These are phyloP conservation scores for Leptarthrus brevirostris DNA, from an alignment of 2,888 invertebrate species.

Conservation along the genomic window DNA sequence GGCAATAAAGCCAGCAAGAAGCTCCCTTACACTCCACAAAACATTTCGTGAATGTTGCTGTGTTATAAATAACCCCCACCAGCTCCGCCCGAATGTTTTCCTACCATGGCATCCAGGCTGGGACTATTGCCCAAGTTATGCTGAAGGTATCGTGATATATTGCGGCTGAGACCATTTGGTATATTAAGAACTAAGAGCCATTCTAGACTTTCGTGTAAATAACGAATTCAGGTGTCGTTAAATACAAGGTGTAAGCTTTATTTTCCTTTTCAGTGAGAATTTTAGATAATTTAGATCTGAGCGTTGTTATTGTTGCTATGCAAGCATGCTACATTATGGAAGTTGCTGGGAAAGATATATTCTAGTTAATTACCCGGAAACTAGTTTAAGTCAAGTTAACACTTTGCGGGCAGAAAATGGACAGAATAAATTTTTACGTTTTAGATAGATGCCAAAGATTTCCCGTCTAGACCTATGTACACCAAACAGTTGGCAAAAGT, in stretches of 20 bases:
- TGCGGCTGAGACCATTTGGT: slow-evolving; percentile 44
- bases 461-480: slow-evolving; percentile 28
- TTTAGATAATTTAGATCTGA: slow-evolving; percentile 37
- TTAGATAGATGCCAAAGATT: background rate
- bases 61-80: slow-evolving; percentile 40
- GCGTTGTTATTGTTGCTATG: slow-evolving; percentile 35
- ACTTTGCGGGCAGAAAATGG: background rate
- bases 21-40: slow-evolving; percentile 47
- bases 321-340: slow-evolving; percentile 22
- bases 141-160: slow-evolving; percentile 47
- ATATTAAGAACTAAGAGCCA: slow-evolving; percentile 43
- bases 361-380: slow-evolving; percentile 36
- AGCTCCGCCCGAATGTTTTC: background rate
- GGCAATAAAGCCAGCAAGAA: slow-evolving; percentile 46
- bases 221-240: slow-evolving; percentile 48
- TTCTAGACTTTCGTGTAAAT: slow-evolving; percentile 45
- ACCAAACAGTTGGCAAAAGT: background rate
- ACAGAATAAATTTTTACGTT: background rate
- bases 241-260: slow-evolving; percentile 43
- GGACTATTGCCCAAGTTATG: slow-evolving; percentile 22
- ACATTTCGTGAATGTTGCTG: slow-evolving; percentile 44
- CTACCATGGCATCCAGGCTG: too few species aligned
- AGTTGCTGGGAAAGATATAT: slow-evolving; percentile 21
- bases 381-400: slow-evolving; percentile 7
- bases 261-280: slow-evolving; percentile 40